A percentile compares a stretch with the other conserved stretches of the same genome.
These are phyloP conservation scores for Gadus chalcogrammus DNA, from an alignment of 2,113 vertebrate genomes.

Conservation along the genomic window DNA sequence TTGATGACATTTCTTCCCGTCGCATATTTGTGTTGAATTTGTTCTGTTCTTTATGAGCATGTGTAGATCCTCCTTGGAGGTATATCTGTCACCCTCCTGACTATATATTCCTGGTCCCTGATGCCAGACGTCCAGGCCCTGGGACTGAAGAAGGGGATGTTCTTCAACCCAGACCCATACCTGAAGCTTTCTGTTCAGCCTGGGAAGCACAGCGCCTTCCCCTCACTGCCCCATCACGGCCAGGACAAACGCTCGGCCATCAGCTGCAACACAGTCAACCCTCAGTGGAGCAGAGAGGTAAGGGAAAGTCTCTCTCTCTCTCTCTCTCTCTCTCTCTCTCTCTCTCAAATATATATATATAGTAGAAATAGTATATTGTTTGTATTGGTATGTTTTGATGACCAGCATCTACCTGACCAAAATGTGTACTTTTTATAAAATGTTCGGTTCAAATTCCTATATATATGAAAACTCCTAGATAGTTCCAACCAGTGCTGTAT, in stretches of 20 bases:
- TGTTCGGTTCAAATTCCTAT: not conserved
- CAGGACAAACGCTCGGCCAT: constrained; percentile 94
- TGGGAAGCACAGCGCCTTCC: constrained; percentile 97
- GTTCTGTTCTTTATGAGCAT: too few species aligned
- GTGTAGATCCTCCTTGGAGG: too few species aligned
- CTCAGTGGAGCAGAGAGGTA: constrained; percentile 92
- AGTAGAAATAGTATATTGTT: too few species aligned
- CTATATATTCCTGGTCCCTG: not conserved
- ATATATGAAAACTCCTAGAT: too few species aligned
- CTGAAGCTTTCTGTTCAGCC: constrained; percentile 98
- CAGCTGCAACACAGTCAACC: constrained; percentile 91
- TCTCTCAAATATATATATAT: too few species aligned
- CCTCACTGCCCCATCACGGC: constrained; percentile 91
- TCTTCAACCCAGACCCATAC: constrained; percentile 98
- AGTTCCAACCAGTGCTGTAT: too few species aligned
- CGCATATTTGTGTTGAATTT: too few species aligned
- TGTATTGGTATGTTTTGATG: too few species aligned
- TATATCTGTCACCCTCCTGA: not conserved
- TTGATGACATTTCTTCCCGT: too few species aligned
- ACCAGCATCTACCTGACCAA: too few species aligned
- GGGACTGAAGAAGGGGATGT: constrained; percentile 99
- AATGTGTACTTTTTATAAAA: too few species aligned
- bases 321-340: too few species aligned
- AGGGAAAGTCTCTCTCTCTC: not conserved
- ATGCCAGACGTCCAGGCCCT: constrained; percentile 87